Conservation (phyloP, 2,888 invertebrate species). For the Amiota communis region DNA sequence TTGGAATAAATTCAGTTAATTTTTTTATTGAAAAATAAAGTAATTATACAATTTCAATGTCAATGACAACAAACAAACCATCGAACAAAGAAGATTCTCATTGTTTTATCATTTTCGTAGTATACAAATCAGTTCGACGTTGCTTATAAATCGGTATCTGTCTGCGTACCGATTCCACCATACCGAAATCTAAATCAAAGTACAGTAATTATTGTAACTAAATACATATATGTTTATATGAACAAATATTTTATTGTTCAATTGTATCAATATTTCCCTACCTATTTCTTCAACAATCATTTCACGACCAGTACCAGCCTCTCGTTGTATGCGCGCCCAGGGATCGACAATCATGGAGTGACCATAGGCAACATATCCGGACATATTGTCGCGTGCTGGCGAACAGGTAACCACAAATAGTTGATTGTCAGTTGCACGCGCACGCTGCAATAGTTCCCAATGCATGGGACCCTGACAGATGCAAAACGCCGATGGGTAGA, state of each 20-base stretch:
- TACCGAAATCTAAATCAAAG: conserved; percentile 77
- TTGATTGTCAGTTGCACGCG: conserved; percentile 91
- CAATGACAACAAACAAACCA: no score
- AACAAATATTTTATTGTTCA: background rate
- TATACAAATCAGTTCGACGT: conserved; percentile 83
- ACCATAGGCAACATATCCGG: conserved; percentile 92
- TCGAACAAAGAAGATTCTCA: background rate
- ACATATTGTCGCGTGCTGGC: conserved; percentile 83
- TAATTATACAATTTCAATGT: no score
- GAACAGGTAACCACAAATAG: conserved; percentile 89
- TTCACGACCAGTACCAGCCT: conserved; percentile 81
- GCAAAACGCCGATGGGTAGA: conserved; percentile 93
- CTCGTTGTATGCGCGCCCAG: conserved; percentile 81
- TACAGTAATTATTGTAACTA: no score
- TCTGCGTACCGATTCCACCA: conserved; percentile 83
- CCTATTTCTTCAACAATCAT: conserved; percentile 85
- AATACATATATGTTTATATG: background rate
- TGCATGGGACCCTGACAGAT: conserved; percentile 84
- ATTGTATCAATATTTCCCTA: conserved; percentile 67
- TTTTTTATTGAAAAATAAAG: background rate
- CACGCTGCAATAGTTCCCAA: conserved; percentile 89
- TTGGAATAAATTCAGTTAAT: conserved; percentile 35
- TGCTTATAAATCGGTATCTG: conserved; percentile 88
- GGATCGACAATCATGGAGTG: conserved; percentile 89
- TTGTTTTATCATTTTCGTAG: conserved; percentile 65